Percentiles rank a stretch among this genome's conserved stretches.
Conservation (phyloP, 2,797 vertebrate species). For the Squalus acanthias region DNA sequence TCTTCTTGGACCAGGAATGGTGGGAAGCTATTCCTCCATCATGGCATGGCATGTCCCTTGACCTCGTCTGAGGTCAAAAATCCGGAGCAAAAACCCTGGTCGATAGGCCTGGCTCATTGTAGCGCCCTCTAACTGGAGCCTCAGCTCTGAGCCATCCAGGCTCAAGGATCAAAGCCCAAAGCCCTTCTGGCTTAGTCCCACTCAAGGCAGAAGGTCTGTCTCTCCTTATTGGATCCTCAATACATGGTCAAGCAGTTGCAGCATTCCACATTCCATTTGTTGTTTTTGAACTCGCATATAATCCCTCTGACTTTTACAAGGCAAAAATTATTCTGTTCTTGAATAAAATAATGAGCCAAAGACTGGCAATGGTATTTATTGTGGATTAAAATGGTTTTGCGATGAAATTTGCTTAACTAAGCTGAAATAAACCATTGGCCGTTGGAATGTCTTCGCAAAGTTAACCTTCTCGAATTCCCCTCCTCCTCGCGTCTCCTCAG, state of each 20-base stretch:
- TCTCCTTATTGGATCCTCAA: background rate
- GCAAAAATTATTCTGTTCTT: background rate
- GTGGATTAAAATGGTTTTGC: constrained; percentile 1
- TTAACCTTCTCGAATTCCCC: constrained; percentile 14
- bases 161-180: background rate
- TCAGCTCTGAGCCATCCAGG: background rate
- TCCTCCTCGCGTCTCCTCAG: background rate
- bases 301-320: constrained; percentile 32
- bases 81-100: background rate
- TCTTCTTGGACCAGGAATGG: background rate
- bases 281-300: background rate
- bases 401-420: constrained; percentile 25
- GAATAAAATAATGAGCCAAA: constrained; percentile 20
- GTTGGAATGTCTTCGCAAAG: background rate
- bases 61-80: background rate
- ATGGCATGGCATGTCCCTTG: no score
- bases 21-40: background rate
- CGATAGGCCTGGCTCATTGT: background rate
- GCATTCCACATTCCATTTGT: background rate
- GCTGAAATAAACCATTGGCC: background rate
- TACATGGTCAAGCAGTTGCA: background rate
- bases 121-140: background rate
- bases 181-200: no score
- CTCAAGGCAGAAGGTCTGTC: background rate
- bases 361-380: constrained; percentile 15